Base-by-base conservation (phyloP, 2,888 invertebrate species). In the Sericinus montela region DNA sequence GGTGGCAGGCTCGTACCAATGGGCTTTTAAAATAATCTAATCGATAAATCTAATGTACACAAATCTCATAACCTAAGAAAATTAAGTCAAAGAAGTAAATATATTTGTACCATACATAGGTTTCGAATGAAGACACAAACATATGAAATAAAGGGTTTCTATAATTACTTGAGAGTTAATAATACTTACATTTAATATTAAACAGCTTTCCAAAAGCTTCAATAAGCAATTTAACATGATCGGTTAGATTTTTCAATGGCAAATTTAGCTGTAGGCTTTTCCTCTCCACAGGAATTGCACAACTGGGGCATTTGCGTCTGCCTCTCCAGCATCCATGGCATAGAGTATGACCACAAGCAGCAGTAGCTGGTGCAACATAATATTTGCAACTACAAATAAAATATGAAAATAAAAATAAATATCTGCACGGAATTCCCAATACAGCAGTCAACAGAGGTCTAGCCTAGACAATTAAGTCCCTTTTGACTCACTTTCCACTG, bases 261-360 rank as follows among this genome's bases (percentile, higher is more conserved):
- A 62, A 34, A 60, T 86, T 85, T 16, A 69, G 55, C 54, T 70
- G 80, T 13, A 80, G 58, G 0, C 57, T 40, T 52, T 65, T 70
- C 9, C 69, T 72, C 1, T 77, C 70, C 1, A 82, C 44, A 6
- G 69, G 52, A 6, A 52, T 52, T 1, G 65, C 58, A 68, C 87
- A 87, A 13, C 52, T 48, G 3, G 78, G 74, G 35, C 87, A 87
- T 11, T 61, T 58, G 1, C 63, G 68, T 9, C 74, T 64, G 7
- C 70, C 68, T 4, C 61, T 51, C 86, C 86, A 87, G 57, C 87
- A 87, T 0, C 60, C 60, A 45, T 78, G 77, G 52, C 87, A 87
- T 39, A 84, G 60, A 1, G 75, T 72, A 52, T 87, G 87, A 3
- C 84, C 83, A 58, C 87, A 87, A 3, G 58, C 14, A 11, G 85